Base-by-base conservation (phyloP, 1,140 invertebrate genomes). In the Drosophila carrolli region DNA sequence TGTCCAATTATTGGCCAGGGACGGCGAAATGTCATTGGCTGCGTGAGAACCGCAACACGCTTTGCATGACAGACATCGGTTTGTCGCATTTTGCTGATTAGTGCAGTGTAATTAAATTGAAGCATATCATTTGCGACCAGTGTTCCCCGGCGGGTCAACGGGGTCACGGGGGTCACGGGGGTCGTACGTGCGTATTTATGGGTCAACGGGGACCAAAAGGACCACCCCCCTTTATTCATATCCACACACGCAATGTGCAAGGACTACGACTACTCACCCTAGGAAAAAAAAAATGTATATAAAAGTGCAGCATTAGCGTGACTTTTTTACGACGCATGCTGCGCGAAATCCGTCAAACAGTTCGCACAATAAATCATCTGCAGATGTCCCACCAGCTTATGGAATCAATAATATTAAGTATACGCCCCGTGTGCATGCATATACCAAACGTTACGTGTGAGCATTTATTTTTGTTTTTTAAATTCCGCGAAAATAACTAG, bases 31-130 rank as follows among this genome's bases (percentile, higher is more conserved):
- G 58, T 72, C 59, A 71, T 78, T 78, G 48, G 54, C 47, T 40
- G 35, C 53, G 40, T 23, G 40, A 51, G 46, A 35, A 46, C 16
- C 67, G 35, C 35, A 48, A 19, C 54, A 16, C 10, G 53, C 43
- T 9, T 65, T 56, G 62, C 62, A 55, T 66, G 62, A 37, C 46
- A 41, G 19, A 37, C 40, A 56, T 55, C 56, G n/a, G 44, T 70
- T 76, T 73, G 70, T 61, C 75, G 66, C 75, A 78, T 43, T 72
- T 51, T 43, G 59, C 76, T 72, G 75, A 78, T 78, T 78, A 72
- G 48, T 53, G 73, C 47, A 59, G 38, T 56, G 65, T 65, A 77
- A 77, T 78, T 62, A 70, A 77, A 57, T 41, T 72, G 75, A 38
- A 56, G 76, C 60, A 78, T 78, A 78, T 73, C 68, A 73, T 73